Evolutionary conservation across 2,113 vertebrate genomes (phyloP), one percentile per base, ranked within the genome.

Genomic region (Cochlearius cochlearius): DNA sequence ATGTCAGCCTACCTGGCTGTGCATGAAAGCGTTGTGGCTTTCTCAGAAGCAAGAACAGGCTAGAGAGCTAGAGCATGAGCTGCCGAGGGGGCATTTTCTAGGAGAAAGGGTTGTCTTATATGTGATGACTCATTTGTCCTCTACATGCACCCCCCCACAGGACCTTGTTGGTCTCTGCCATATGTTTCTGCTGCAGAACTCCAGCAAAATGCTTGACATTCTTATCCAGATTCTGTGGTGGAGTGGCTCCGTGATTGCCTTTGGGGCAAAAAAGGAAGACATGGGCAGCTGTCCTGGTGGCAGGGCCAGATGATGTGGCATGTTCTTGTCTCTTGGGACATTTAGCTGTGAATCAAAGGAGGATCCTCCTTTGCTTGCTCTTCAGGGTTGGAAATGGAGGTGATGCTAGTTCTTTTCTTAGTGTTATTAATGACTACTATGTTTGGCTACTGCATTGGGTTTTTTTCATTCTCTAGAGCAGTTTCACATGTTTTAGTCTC

Each of bases 181-280:
- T 13, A 4, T 10, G 19, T 52, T 43, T 50, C 20, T 52, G 32
- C 52, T 29, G 94, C 96, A 62, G 77, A 99, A 98, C 99, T 99
- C 62, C 79, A 41, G 98, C 91, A 87, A 99, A 99, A 95, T 98
- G 98, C 0, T 98, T 98, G 20, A 99, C 98, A 59, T 99, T 99
- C 58, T 98, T 96, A 86, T 99, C 98, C 81, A 99, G 96, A 95
- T 98, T 99, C 96, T 99, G 86, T 99, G 99, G 85, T 99, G 99
- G 45, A 99, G 97, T 12, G 98, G 98, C 73, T 97, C 96, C 96
- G 98, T 98, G 86, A 99, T 98, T 23, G 98, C 98, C 55, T 98
- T 98, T 99, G 79, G 15, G 89, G 45, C 39, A 41, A n/a, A 43
- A 74, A 77, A 55, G n/a, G 53, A 22, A 75, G 41, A 47, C 27